Conservation (phyloP, 2,797 vertebrate species). For the Limosa lapponica region DNA sequence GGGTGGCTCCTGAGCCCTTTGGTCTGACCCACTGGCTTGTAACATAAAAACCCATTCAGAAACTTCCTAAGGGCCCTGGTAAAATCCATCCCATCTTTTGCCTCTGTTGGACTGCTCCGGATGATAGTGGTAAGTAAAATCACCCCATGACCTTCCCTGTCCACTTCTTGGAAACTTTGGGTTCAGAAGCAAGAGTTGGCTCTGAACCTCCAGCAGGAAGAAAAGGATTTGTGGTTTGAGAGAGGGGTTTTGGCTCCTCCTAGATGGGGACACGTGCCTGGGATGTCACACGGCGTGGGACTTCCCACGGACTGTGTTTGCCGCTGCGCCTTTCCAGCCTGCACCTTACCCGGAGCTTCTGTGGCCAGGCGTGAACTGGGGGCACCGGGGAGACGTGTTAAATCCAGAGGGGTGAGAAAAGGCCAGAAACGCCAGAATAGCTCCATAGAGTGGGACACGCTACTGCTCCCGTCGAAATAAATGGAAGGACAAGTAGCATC, state of each 20-base stretch:
- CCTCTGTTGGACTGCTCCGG: rapidly evolving
- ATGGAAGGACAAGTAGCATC: conserved; percentile 61
- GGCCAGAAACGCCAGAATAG: background rate
- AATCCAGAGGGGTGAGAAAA: background rate
- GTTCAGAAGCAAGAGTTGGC: background rate
- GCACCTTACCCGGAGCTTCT: rapidly evolving
- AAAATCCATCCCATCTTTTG: background rate
- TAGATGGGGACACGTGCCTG: rapidly evolving
- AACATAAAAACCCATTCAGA: background rate
- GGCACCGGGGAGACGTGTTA: background rate
- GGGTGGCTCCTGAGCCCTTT: background rate
- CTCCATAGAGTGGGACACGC: background rate
- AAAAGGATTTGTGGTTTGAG: background rate
- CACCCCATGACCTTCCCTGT: background rate
- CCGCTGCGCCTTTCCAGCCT: background rate
- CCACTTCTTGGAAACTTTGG: background rate
- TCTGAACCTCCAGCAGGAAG: background rate
- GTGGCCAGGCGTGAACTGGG: rapidly evolving
- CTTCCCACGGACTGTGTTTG: background rate
- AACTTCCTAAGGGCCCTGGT: background rate
- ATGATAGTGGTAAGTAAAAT: background rate
- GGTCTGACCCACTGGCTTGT: rapidly evolving
- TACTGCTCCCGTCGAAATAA: background rate
- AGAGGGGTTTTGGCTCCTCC: background rate
- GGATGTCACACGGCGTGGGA: background rate